These are phyloP conservation scores for Alaudala cheleensis DNA, from an alignment of 2,113 vertebrate genomes.

Conservation along the genomic window DNA sequence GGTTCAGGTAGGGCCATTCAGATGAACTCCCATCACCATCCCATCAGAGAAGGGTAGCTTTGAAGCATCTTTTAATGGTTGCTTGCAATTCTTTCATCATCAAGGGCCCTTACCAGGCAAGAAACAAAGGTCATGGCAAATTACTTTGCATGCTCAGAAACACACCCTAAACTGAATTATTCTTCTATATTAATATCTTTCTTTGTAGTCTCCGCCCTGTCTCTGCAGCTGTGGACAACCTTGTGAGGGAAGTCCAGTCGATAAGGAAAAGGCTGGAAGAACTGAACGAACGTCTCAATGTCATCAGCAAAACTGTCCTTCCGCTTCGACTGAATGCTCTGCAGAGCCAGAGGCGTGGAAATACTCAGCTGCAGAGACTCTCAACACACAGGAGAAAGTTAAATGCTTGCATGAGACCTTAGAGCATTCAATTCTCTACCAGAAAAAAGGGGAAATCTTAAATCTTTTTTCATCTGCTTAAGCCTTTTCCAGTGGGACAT, in stretches of 20 bases:
- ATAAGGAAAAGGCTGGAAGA: conserved; percentile 67
- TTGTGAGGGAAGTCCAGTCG: conserved; percentile 54
- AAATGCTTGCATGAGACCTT: conserved; percentile 21
- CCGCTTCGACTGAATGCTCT: conserved; percentile 34
- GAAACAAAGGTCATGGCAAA: not conserved
- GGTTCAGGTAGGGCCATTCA: not conserved
- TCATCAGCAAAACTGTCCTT: conserved; percentile 24
- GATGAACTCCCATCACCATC: not conserved
- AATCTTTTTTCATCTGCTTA: not conserved
- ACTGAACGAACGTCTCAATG: conserved; percentile 50
- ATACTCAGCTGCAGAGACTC: conserved; percentile 45
- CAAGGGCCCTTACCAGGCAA: not conserved
- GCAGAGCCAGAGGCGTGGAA: conserved; percentile 55
- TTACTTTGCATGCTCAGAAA: not conserved
- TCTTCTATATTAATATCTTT: not conserved
- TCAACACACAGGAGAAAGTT: conserved; percentile 28
- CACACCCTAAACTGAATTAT: not conserved
- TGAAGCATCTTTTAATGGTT: not conserved
- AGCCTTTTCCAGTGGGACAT: not conserved
- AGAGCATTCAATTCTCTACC: conserved; percentile 17
- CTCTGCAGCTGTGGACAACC: conserved; percentile 65
- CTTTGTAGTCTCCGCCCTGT: conserved; percentile 61
- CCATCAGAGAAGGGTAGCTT: not conserved
- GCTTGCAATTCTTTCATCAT: not conserved
- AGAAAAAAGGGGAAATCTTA: not conserved